Evolutionary conservation across 1,140 invertebrate species (phyloP).

Genomic region (Drosophila kepulauana): DNA sequence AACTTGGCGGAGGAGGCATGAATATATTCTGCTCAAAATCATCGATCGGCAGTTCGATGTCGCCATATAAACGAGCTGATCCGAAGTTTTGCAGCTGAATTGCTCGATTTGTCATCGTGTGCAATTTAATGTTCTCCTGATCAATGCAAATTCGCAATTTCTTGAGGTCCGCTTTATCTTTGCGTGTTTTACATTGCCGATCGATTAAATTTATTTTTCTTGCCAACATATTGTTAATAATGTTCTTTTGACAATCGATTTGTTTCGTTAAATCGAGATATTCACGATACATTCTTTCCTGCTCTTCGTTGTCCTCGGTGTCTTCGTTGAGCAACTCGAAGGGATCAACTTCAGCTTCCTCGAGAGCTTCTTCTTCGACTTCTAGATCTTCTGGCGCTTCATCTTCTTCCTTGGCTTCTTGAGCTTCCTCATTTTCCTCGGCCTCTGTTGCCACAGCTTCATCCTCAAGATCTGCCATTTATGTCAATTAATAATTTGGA

Average conservation of each 20-base stretch:
- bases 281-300: conserved; percentile 53
- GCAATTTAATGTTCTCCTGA: conserved; percentile 48
- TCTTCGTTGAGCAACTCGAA: conserved; percentile 50
- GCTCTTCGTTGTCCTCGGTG: conserved; percentile 50
- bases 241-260: conserved; percentile 55
- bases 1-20: not conserved
- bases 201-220: not conserved
- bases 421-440: not conserved
- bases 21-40: conserved; percentile 18
- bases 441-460: not conserved
- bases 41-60: conserved; percentile 44
- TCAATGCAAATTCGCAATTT: conserved; percentile 37
- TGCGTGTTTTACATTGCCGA: conserved; percentile 33
- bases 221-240: conserved; percentile 45
- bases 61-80: conserved; percentile 42
- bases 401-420: not conserved
- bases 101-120: conserved; percentile 52
- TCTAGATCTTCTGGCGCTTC: not conserved
- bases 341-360: conserved; percentile 39
- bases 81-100: conserved; percentile 59
- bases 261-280: conserved; percentile 54
- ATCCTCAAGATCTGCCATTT: conserved; percentile 23
- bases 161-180: conserved; percentile 31
- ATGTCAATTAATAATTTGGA: not conserved
- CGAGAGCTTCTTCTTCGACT: not conserved